Conservation (phyloP, 2,797 vertebrate genomes). For the Ceyx erithaca region DNA sequence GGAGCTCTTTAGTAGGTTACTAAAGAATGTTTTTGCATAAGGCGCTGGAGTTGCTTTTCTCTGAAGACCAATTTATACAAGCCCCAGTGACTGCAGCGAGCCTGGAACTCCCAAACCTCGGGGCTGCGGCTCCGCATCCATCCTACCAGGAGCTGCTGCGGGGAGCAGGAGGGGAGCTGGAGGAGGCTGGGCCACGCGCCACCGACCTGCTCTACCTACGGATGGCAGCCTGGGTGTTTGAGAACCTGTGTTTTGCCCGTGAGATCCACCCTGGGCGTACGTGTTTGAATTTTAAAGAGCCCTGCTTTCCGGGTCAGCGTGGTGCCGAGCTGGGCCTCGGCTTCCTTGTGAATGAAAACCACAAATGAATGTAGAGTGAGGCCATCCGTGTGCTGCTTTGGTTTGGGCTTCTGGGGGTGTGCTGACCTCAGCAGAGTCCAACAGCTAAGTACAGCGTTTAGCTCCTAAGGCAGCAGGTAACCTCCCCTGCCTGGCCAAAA, state of each 20-base stretch:
- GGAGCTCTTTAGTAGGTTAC: slow-evolving; percentile 58
- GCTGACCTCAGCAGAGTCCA: slow-evolving; percentile 27
- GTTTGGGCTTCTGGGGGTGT: neutral
- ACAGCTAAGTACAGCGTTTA: neutral
- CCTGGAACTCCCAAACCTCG: slow-evolving; percentile 43
- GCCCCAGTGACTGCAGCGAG: slow-evolving; percentile 39
- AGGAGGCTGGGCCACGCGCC: neutral
- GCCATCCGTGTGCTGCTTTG: neutral
- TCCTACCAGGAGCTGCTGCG: neutral
- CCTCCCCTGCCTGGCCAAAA: neutral
- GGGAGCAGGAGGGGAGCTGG: neutral
- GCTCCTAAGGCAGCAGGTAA: neutral
- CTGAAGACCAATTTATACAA: slow-evolving; percentile 75
- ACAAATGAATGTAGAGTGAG: neutral
- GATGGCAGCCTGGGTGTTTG: neutral
- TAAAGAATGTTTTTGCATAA: slow-evolving; percentile 55
- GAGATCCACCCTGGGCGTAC: neutral
- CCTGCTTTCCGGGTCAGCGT: slow-evolving; percentile 16
- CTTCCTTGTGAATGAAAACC: slow-evolving; percentile 4
- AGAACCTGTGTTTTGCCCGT: neutral
- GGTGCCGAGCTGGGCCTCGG: neutral
- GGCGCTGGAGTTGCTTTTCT: slow-evolving; percentile 46
- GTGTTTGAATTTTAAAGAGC: neutral
- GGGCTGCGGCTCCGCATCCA: slow-evolving; percentile 16
- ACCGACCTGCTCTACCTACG: neutral